Conservation (phyloP, 2,797 vertebrate genomes). For the Tarsius wallacei region DNA sequence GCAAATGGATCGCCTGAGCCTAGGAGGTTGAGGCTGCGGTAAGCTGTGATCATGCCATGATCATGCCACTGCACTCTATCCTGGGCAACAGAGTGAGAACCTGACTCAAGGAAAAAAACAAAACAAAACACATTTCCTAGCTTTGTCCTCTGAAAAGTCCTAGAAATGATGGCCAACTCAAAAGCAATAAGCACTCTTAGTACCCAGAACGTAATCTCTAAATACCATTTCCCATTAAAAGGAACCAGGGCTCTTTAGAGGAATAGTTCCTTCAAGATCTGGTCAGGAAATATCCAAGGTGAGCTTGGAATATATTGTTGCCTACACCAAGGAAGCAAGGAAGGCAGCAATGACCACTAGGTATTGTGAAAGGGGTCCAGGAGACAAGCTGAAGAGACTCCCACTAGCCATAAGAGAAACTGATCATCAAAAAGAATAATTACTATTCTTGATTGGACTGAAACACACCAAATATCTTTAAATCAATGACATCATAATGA, state of each 20-base stretch:
- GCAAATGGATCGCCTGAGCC: too few species aligned
- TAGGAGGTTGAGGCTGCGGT: too few species aligned
- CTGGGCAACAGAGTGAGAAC: too few species aligned
- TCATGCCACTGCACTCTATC: too few species aligned
- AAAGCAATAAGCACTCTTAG: neutral
- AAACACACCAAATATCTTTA: slow-evolving; percentile 6
- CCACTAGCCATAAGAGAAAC: neutral
- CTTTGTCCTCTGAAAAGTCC: neutral
- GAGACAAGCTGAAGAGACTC: neutral
- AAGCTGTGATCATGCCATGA: too few species aligned
- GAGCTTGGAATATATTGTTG: neutral
- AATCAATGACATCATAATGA: neutral
- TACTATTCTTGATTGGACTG: neutral
- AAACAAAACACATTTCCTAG: neutral
- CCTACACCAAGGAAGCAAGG: neutral
- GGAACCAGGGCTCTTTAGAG: neutral
- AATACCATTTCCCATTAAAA: neutral
- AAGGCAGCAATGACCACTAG: neutral
- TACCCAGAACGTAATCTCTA: neutral
- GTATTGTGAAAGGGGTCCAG: neutral
- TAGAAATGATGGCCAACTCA: neutral
- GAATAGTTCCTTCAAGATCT: neutral
- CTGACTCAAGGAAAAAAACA: too few species aligned
- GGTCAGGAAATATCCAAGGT: neutral
- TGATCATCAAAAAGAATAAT: neutral